Evolutionary conservation across 2,113 vertebrate species (phyloP), one percentile per base, ranked within the genome.

Genomic region (Aplodontia rufa): DNA sequence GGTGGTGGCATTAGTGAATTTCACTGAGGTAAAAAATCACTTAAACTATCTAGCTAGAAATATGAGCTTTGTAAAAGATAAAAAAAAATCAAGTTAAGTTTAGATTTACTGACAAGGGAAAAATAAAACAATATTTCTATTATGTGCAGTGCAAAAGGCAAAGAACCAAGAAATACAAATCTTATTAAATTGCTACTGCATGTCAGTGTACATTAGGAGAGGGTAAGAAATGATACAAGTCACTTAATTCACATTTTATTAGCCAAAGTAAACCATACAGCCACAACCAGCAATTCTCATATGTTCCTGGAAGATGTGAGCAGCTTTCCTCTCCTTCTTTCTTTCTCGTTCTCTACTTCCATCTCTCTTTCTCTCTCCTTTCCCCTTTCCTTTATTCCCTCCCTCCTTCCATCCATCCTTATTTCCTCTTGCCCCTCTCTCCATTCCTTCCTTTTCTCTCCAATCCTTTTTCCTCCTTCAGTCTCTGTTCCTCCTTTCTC

Each of bases 381-480:
- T 1, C 11, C 9, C 24, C 28, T 32, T 28, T 22, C 11, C 47
- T 28, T 20, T 37, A 19, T 9, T 24, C 9, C 68, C 22, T 8
- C 7, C 68, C 42, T 10, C 12, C 69, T 40, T 9, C 11, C 3
- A 7, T n/a, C 8, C n/a, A 19, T 14, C 0, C 58, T 19, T n/a
- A 35, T 5, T 37, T 42, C 5, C 19, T 45, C n/a, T 22, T 22
- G 19, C 28, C 28, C 26, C 2, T 14, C 4, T 30, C 7, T 24
- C 1, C 20, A 1, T 22, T 20, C 26, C 5, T 17, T 20, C 2
- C 14, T n/a, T n/a, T n/a, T n/a, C n/a, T n/a, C n/a, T n/a, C n/a
- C n/a, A n/a, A n/a, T n/a, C n/a, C n/a, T n/a, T n/a, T n/a, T n/a
- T n/a, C n/a, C n/a, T n/a, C n/a, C n/a, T n/a, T n/a, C n/a, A n/a